phyloP scores from a whole-genome alignment of 2,113 vertebrate genomes.

The Felis catus region DNA sequence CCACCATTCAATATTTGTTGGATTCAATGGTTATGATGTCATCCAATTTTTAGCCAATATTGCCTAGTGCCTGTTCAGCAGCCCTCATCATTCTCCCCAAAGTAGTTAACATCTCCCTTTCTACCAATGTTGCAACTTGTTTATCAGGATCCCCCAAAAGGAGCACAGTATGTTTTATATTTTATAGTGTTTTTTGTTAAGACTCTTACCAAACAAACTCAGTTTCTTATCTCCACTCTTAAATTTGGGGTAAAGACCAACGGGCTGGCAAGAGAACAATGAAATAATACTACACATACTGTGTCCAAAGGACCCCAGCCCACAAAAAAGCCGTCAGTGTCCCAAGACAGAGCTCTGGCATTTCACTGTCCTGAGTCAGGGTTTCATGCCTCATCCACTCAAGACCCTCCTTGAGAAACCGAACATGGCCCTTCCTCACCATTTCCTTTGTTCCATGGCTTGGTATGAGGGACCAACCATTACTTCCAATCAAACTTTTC shows the following conservation, averaged over 20 bases:
- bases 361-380: background rate
- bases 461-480: background rate
- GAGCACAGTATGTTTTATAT: background rate
- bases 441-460: background rate
- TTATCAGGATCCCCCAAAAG: background rate
- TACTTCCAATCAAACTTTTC: background rate
- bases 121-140: background rate
- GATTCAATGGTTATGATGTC: background rate
- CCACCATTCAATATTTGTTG: background rate
- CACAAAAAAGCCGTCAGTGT: background rate
- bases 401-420: background rate
- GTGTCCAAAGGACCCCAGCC: background rate
- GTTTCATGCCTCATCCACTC: background rate
- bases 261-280: background rate
- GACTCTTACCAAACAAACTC: background rate
- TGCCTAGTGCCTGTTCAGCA: background rate
- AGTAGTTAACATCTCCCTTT: background rate
- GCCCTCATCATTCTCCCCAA: background rate
- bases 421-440: background rate
- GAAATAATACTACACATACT: background rate
- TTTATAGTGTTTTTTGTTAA: background rate
- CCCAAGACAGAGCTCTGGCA: background rate
- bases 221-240: background rate
- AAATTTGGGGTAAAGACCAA: background rate
- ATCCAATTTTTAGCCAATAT: background rate